Evolutionary conservation across 1,140 invertebrate species (phyloP).

Genomic region (Macrosteles quadrilineatus): DNA sequence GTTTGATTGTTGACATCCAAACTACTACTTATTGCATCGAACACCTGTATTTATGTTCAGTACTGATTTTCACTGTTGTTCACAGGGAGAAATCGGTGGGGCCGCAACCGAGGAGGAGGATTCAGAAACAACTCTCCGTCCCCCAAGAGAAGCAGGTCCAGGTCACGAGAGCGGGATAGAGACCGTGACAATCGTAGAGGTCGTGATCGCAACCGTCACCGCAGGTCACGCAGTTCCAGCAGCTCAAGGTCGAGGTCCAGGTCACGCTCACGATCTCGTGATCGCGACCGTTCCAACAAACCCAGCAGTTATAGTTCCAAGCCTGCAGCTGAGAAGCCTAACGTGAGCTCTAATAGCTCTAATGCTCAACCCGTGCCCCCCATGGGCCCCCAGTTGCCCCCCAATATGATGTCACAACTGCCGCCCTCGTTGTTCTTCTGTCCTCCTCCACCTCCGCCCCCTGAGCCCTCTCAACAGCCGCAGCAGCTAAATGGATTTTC

Average conservation of each 20-base stretch:
- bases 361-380: not conserved
- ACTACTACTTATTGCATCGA: too few relatives aligned
- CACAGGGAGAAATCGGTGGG: conserved; percentile 20
- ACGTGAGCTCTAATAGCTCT: too few relatives aligned
- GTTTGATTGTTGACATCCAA: too few relatives aligned
- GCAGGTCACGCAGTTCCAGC: conserved; percentile 4
- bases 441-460: conserved; percentile 22
- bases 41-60: too few relatives aligned
- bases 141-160: not conserved
- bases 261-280: conserved; percentile 2
- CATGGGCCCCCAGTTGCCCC: not conserved
- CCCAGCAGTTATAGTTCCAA: too few relatives aligned
- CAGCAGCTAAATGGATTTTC: not conserved
- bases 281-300: not conserved
- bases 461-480: not conserved
- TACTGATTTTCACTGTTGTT: too few relatives aligned
- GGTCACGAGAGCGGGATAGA: conserved; percentile 4
- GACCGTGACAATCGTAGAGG: too few relatives aligned
- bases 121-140: conserved; percentile 3
- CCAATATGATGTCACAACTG: not conserved
- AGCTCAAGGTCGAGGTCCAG: not conserved
- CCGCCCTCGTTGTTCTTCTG: conserved; percentile 14
- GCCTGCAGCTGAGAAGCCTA: not conserved
- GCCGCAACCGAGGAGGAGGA: not conserved
- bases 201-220: conserved; percentile 12